A percentile compares a stretch with the other conserved stretches of the same genome.
Evolutionary conservation across 64 coral and sea anemone species (phyloP).

Genomic region (Porites australiensis): DNA sequence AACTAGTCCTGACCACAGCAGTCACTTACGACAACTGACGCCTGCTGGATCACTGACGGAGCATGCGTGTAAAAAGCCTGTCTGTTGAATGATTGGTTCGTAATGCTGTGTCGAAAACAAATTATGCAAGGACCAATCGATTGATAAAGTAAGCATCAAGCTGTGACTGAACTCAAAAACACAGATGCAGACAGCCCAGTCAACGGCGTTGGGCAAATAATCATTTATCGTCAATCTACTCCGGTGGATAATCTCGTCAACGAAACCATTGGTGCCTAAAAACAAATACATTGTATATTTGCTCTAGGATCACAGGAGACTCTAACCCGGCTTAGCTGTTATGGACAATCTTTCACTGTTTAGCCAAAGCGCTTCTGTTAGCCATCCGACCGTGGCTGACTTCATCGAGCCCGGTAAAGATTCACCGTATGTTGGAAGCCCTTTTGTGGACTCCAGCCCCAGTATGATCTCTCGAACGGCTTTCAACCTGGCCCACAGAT

Average conservation of each 20-base stretch:
- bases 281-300: constrained; percentile 19
- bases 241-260: constrained; percentile 52
- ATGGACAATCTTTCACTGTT: constrained; percentile 80
- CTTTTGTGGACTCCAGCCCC: constrained; percentile 64
- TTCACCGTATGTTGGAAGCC: constrained; percentile 59
- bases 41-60: constrained; percentile 50
- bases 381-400: constrained; percentile 64
- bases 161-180: constrained; percentile 72
- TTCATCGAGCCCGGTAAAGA: constrained; percentile 67
- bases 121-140: constrained; percentile 57
- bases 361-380: constrained; percentile 62
- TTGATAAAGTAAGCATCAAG: constrained; percentile 75
- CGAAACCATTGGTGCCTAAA: constrained; percentile 27
- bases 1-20: constrained; percentile 15
- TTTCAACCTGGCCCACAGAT: constrained; percentile 59
- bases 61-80: constrained; percentile 57
- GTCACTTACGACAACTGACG: constrained; percentile 33
- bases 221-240: constrained; percentile 69
- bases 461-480: constrained; percentile 66
- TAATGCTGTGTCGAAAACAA: constrained; percentile 44
- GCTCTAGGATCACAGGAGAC: constrained; percentile 3
- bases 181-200: constrained; percentile 76
- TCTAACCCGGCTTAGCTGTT: constrained; percentile 31
- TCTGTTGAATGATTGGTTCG: constrained; percentile 49
- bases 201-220: constrained; percentile 57